Base-by-base conservation (phyloP, 2,888 invertebrate genomes). In the Mimumesa dahlbomi region DNA sequence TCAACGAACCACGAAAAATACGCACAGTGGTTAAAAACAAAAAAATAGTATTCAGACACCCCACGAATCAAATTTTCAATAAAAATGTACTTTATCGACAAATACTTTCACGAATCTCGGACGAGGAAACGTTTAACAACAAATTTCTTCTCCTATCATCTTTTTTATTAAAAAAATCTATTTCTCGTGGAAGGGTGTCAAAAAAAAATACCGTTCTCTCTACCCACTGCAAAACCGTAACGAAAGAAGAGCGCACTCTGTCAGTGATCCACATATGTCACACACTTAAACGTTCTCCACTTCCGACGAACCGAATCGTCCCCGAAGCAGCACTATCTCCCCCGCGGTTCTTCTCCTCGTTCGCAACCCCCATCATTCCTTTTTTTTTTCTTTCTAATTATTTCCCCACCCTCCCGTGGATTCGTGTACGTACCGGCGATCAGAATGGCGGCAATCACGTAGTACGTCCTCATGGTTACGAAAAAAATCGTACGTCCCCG, bases 391-490 rank as follows among this genome's bases (percentile, higher is more conserved):
- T 42, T 53, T 14, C 25, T 42, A 54, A 19, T 11, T 59, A 53
- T 54, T 34, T 29, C 25, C 14, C 31, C 53, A 53, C 57, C 66
- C 54, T 54, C 63, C 19, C 57, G 63, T 38, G 48, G 48, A 49
- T 69, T 77, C 48, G 45, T 38, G 75, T 89, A 89, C 89, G 81
- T 89, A 89, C 89, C 89, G 88, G 86, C 88, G 83, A 88, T 81
- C 80, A 89, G 88, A 83, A 89, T 84, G 79, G 86, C 87, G 77
- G 87, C 88, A 77, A 89, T 83, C 76, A 87, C 88, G 81, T 84
- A 82, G 86, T 84, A 88, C 82, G 87, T 85, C 87, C 86, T 89
- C 89, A 89, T 89, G 82, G 81, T 87, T 71, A 78, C 75, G 69
- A 75, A 42, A 50, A 62, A 36, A 31, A 22, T 49, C 7, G 25